These are phyloP conservation scores for Zingel zingel DNA, from an alignment of 2,113 vertebrate genomes.

Conservation along the genomic window DNA sequence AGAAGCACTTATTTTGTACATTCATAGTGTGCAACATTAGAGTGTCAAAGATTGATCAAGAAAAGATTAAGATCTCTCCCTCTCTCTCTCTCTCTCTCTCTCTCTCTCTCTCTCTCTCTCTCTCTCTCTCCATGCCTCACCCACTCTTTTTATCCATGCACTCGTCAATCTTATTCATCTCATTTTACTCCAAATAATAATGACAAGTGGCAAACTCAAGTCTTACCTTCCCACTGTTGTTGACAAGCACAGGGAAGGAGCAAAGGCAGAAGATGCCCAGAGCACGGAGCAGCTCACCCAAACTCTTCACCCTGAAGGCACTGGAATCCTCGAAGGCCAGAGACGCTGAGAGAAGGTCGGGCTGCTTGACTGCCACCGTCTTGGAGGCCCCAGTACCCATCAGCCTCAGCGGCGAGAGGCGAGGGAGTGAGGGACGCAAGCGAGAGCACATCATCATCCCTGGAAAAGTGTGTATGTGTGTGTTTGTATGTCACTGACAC, in stretches of 20 bases:
- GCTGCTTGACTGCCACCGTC: slow-evolving; percentile 8
- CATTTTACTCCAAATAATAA: background rate
- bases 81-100: too few species aligned
- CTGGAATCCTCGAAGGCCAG: slow-evolving; percentile 83
- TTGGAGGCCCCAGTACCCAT: slow-evolving; percentile 45
- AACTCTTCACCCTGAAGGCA: slow-evolving; percentile 84
- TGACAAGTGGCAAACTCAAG: background rate
- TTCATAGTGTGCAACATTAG: background rate
- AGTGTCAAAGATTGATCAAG: background rate
- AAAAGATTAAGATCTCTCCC: background rate
- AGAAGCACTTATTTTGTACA: background rate
- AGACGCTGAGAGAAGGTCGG: background rate
- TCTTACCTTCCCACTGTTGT: slow-evolving; percentile 84
- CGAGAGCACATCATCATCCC: slow-evolving; percentile 61
- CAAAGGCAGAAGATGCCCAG: slow-evolving; percentile 84
- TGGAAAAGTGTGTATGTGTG: background rate
- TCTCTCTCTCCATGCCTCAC: background rate
- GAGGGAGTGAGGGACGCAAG: slow-evolving; percentile 48
- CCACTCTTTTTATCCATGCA: background rate
- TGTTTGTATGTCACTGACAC: background rate
- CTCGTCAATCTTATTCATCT: background rate
- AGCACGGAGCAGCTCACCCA: slow-evolving; percentile 82
- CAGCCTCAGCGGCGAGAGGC: slow-evolving; percentile 50
- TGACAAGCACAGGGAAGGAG: slow-evolving; percentile 84
- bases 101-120: too few species aligned